Conservation (phyloP, 2,797 vertebrate genomes). For the Linurgus olivaceus region DNA sequence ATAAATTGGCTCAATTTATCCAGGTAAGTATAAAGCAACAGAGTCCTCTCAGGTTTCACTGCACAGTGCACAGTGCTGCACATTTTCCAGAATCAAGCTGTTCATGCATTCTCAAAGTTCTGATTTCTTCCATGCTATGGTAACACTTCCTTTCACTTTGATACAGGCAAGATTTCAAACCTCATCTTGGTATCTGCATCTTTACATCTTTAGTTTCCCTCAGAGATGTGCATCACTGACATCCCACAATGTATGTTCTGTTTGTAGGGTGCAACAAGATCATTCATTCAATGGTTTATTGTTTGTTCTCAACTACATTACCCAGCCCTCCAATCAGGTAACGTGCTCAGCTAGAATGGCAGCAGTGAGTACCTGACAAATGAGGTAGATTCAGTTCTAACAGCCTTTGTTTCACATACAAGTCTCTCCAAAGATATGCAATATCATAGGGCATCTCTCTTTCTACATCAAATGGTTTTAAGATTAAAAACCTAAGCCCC, state of each 20-base stretch:
- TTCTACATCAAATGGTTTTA: background rate
- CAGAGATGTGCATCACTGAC: background rate
- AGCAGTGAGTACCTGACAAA: background rate
- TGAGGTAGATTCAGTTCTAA: background rate
- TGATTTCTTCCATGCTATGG: background rate
- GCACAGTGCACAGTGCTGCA: background rate
- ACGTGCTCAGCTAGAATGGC: background rate
- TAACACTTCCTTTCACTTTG: conserved; percentile 4
- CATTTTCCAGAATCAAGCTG: conserved; percentile 4
- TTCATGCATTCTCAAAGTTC: background rate
- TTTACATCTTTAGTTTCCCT: conserved; percentile 40
- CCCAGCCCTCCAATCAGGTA: background rate
- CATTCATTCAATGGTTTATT: conserved; percentile 21
- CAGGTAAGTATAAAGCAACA: background rate
- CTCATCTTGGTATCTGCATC: conserved; percentile 6
- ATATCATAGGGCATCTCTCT: background rate
- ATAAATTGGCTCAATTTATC: conserved; percentile 28
- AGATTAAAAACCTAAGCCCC: background rate
- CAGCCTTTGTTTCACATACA: background rate
- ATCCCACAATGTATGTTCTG: conserved; percentile 29
- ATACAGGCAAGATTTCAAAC: conserved; percentile 20
- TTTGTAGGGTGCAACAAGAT: background rate
- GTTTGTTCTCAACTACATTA: background rate
- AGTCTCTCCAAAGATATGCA: background rate
- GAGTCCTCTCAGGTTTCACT: conserved; percentile 11